Percentiles rank a stretch among this genome's conserved stretches.
Conservation (phyloP, 2,888 invertebrate species). For the Lochmaea crataegi region DNA sequence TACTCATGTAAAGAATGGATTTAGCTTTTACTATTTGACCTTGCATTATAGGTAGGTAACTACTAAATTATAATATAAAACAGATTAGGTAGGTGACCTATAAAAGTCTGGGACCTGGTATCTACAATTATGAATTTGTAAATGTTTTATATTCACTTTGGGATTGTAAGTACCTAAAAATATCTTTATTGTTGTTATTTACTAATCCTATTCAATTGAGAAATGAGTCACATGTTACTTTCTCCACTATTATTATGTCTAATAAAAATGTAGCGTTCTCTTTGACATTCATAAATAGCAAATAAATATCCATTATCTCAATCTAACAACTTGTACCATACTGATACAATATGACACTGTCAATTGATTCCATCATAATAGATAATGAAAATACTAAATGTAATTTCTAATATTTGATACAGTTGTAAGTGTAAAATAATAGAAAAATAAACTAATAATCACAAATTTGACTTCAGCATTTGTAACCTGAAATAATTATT, state of each 20-base stretch:
- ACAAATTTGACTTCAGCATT: conserved; percentile 28
- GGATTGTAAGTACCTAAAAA: conserved; percentile 14
- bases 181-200: conserved; percentile 16
- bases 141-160: conserved; percentile 12
- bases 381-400: background rate
- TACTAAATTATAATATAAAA: conserved; percentile 2
- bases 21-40: conserved; percentile 12
- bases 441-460: conserved; percentile 24
- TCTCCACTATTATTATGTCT: conserved; percentile 20
- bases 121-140: conserved; percentile 12
- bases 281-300: conserved; percentile 15
- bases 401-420: conserved; percentile 6
- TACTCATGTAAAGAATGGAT: conserved; percentile 5
- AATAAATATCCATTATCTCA: conserved; percentile 9
- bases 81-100: conserved; percentile 7
- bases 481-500: conserved; percentile 18
- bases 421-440: conserved; percentile 1
- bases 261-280: conserved; percentile 10
- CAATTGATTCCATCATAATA: background rate
- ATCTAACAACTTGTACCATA: conserved; percentile 10
- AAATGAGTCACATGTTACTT: conserved; percentile 25
- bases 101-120: conserved; percentile 1
- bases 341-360: background rate
- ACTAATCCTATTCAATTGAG: conserved; percentile 22
- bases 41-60: conserved; percentile 10